These are phyloP conservation scores for Trachymyrmex cornetzi DNA, from an alignment of 1,140 invertebrate species.

Conservation along the genomic window DNA sequence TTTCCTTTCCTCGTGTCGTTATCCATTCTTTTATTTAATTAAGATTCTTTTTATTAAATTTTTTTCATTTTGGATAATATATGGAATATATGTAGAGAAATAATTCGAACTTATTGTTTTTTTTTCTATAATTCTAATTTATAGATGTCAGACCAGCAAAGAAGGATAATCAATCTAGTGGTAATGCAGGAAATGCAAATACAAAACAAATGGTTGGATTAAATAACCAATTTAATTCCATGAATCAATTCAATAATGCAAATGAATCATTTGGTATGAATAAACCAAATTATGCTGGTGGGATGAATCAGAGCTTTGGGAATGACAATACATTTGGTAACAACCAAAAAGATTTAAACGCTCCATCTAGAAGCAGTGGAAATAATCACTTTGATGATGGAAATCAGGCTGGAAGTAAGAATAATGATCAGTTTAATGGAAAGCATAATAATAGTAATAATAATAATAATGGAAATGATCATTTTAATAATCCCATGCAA, in stretches of 20 bases:
- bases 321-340: constrained; percentile 69
- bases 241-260: constrained; percentile 68
- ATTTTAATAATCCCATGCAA: constrained; percentile 70
- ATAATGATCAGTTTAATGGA: constrained; percentile 76
- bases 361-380: constrained; percentile 49
- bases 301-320: constrained; percentile 71
- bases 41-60: not conserved
- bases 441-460: constrained; percentile 64
- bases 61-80: not conserved
- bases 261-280: constrained; percentile 76
- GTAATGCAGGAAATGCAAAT: constrained; percentile 55
- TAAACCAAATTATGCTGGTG: constrained; percentile 77
- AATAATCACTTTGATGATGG: constrained; percentile 72
- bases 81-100: not conserved
- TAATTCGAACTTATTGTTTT: not conserved
- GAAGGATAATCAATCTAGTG: constrained; percentile 82
- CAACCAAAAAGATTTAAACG: constrained; percentile 60
- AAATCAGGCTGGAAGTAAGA: constrained; percentile 61
- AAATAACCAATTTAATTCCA: constrained; percentile 68
- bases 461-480: constrained; percentile 61
- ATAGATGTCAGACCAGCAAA: constrained; percentile 88
- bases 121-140: constrained; percentile 67
- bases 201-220: constrained; percentile 59
- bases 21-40: too few relatives aligned
- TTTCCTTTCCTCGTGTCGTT: not conserved